Conservation (phyloP, 2,113 vertebrate genomes). For the Narcine bancroftii region DNA sequence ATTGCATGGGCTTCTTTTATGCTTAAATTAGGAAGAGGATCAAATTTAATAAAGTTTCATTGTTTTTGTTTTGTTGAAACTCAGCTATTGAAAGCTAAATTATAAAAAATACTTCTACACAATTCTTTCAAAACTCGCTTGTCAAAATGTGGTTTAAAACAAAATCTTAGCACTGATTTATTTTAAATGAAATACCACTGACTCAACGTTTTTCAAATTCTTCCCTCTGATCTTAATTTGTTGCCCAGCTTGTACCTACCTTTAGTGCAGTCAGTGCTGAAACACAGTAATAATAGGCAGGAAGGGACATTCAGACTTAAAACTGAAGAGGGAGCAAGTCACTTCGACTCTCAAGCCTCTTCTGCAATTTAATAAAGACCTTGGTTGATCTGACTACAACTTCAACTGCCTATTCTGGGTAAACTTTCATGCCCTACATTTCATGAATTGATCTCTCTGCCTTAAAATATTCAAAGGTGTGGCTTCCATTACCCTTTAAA, state of each 20-base stretch:
- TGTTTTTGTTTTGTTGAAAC: neutral
- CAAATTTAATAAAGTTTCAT: neutral
- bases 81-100: neutral
- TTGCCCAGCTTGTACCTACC: neutral
- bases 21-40: neutral
- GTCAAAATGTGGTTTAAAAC: neutral
- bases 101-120: neutral
- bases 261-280: no score
- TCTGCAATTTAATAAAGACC: no score
- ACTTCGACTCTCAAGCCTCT: no score
- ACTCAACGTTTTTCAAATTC: neutral
- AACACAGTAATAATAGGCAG: constrained; percentile 1
- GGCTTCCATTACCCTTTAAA: no score
- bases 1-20: neutral
- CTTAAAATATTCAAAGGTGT: no score
- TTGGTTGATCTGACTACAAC: no score
- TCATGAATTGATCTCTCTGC: no score
- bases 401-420: no score
- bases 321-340: no score
- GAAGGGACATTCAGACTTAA: no score
- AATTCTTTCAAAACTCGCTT: neutral
- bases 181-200: neutral
- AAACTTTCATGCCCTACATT: no score
- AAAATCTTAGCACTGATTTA: neutral
- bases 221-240: neutral